Conservation (phyloP, 37 sponge, comb jelly and placozoan genomes). For the Halichondria panicea region DNA sequence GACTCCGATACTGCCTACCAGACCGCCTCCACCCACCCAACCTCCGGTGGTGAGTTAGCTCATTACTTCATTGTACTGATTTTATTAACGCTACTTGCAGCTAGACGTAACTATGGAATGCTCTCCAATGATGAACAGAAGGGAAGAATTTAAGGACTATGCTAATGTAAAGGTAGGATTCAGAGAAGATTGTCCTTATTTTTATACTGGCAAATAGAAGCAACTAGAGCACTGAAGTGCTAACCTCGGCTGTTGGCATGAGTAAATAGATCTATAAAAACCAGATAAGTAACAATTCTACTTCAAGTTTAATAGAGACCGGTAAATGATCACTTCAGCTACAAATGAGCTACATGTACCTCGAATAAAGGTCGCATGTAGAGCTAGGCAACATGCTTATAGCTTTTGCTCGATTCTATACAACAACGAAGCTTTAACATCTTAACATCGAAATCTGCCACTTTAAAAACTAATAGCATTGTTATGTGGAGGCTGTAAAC, state of each 20-base stretch:
- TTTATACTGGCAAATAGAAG: too few relatives aligned
- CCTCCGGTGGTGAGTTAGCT: not conserved
- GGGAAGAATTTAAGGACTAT: not conserved
- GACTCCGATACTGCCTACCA: constrained; percentile 18
- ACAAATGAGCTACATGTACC: too few relatives aligned
- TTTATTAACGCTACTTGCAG: not conserved
- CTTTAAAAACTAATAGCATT: too few relatives aligned
- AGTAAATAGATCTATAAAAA: too few relatives aligned
- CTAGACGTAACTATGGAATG: not conserved
- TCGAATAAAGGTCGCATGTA: not conserved
- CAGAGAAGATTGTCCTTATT: not conserved
- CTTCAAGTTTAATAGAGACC: too few relatives aligned
- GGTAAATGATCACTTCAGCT: too few relatives aligned
- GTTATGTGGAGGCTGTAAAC: too few relatives aligned
- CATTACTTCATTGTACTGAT: not conserved
- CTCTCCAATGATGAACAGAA: not conserved
- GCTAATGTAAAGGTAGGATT: not conserved
- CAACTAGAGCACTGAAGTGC: too few relatives aligned
- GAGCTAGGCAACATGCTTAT: not conserved
- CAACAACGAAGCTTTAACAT: not conserved
- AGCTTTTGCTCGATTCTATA: not conserved
- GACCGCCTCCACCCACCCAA: not conserved
- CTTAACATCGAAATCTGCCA: not conserved
- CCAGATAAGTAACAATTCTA: too few relatives aligned
- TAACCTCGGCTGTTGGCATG: too few relatives aligned